phyloP scores from a whole-genome alignment of 2,113 vertebrate genomes.

The Microcebus griseorufus region DNA sequence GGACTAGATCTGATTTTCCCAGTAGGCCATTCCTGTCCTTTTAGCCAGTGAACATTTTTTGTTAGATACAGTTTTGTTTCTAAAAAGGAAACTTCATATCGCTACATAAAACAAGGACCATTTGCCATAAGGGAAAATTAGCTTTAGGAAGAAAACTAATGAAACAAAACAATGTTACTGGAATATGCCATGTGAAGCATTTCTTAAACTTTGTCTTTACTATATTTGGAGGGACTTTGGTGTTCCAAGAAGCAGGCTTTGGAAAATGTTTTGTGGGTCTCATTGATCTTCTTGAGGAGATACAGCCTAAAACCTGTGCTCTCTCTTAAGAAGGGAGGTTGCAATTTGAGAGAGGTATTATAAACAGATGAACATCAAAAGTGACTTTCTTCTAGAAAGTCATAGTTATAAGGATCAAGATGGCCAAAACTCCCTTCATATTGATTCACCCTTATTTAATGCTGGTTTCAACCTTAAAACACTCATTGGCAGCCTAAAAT shows the following conservation, averaged over 20 bases:
- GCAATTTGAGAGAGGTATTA: not conserved
- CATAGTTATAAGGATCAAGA: not conserved
- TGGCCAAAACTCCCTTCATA: not conserved
- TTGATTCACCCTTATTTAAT: not conserved
- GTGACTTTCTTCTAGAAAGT: not conserved
- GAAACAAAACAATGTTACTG: not conserved
- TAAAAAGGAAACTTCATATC: not conserved
- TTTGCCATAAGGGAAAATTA: not conserved
- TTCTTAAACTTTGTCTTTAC: not conserved
- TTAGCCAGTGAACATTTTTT: not conserved
- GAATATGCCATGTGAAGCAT: not conserved
- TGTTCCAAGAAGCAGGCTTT: not conserved
- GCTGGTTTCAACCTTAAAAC: not conserved
- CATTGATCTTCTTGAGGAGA: not conserved
- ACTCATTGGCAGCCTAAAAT: not conserved
- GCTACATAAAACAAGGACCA: not conserved
- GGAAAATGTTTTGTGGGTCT: not conserved
- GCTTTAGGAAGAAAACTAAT: not conserved
- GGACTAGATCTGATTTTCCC: not conserved
- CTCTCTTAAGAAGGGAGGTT: not conserved
- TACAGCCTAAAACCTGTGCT: not conserved
- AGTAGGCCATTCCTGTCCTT: not conserved
- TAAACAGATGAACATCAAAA: not conserved
- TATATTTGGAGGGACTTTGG: not conserved
- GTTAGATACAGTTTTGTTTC: not conserved